Conservation (phyloP, 2,888 invertebrate species). For the Teleogryllus oceanicus region DNA sequence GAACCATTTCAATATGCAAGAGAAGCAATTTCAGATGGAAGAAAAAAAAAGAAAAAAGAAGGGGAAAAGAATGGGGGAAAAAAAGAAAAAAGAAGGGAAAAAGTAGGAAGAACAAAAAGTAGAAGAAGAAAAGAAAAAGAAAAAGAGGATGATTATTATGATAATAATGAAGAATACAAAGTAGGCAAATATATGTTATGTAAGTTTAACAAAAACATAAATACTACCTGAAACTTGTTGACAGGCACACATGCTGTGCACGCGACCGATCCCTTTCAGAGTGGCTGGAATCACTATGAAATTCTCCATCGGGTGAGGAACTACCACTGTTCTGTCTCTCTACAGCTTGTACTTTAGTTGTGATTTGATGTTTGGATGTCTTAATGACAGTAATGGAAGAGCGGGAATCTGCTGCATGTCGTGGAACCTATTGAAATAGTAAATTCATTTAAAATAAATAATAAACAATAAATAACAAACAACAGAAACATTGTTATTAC, state of each 20-base stretch:
- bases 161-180: too few species aligned
- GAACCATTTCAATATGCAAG: too few species aligned
- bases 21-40: too few species aligned
- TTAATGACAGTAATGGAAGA: constrained; percentile 53
- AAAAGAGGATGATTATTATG: too few species aligned
- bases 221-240: constrained; percentile 25
- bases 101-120: too few species aligned
- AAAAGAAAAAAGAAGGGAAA: too few species aligned
- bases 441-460: constrained; percentile 37
- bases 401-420: constrained; percentile 53
- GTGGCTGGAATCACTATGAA: constrained; percentile 38
- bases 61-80: too few species aligned
- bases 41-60: too few species aligned
- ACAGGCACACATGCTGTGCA: constrained; percentile 19
- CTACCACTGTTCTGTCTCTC: constrained; percentile 37
- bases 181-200: too few species aligned
- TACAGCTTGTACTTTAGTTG: constrained; percentile 37
- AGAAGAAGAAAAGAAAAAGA: too few species aligned
- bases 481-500: constrained; percentile 18
- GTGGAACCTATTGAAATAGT: constrained; percentile 44
- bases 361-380: constrained; percentile 52
- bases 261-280: constrained; percentile 26
- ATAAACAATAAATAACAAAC: constrained; percentile 28
- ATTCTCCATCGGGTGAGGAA: constrained; percentile 38
- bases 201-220: not conserved